Percentiles rank a stretch among this genome's conserved stretches.
These are phyloP conservation scores for Caenorhabditis becei DNA, from an alignment of 2,888 invertebrate genomes.

Conservation along the genomic window DNA sequence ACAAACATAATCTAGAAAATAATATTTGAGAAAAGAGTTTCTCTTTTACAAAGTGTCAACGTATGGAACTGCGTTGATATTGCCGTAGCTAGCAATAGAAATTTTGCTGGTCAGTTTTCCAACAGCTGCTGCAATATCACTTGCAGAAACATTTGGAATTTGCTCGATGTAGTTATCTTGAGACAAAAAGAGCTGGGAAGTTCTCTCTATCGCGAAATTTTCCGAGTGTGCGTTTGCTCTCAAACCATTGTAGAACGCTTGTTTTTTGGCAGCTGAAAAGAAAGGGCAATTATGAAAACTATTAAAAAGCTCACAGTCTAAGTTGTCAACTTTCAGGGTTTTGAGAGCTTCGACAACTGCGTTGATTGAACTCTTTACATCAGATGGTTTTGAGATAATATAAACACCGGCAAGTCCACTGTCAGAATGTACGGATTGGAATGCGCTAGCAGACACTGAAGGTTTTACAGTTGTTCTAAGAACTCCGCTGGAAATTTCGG, in stretches of 20 bases:
- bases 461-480: constrained; percentile 54
- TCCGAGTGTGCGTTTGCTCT: constrained; percentile 62
- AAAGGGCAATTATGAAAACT: background rate
- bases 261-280: constrained; percentile 62
- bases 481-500: constrained; percentile 43
- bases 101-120: constrained; percentile 64
- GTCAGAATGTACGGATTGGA: constrained; percentile 66
- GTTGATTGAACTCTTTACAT: constrained; percentile 62
- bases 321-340: constrained; percentile 64
- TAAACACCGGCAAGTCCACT: constrained; percentile 78
- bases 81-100: constrained; percentile 70
- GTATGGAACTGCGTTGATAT: constrained; percentile 68
- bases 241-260: constrained; percentile 62
- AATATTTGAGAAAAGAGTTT: too few relatives aligned
- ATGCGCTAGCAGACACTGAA: constrained; percentile 58
- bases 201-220: constrained; percentile 58
- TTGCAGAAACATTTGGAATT: constrained; percentile 52
- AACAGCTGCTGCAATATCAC: constrained; percentile 68
- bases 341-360: constrained; percentile 72
- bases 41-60: constrained; percentile 62
- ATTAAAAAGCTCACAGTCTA: constrained; percentile 48
- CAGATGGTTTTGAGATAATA: constrained; percentile 69
- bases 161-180: constrained; percentile 59
- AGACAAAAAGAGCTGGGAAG: constrained; percentile 59
- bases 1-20: too few relatives aligned